phyloP scores from a whole-genome alignment of 2,113 vertebrate species.

The Gobiocypris rarus region DNA sequence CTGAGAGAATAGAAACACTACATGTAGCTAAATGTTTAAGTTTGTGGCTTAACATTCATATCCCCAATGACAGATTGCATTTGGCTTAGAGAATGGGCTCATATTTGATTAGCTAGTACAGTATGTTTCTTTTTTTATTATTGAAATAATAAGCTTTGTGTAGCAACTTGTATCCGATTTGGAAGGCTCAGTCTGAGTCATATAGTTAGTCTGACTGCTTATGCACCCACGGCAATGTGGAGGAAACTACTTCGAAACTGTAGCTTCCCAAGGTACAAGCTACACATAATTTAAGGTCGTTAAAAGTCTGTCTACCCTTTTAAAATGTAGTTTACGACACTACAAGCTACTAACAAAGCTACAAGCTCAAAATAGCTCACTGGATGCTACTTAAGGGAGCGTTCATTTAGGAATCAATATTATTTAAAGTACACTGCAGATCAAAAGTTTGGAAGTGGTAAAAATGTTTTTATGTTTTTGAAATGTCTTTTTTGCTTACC shows the following conservation, averaged over 20 bases:
- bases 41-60: not conserved
- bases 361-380: constrained; percentile 8
- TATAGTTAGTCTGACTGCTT: not conserved
- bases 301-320: not conserved
- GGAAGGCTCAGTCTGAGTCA: constrained; percentile 16
- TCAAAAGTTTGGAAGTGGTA: not conserved
- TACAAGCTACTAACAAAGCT: constrained; percentile 7
- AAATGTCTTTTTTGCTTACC: not conserved
- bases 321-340: not conserved
- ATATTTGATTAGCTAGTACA: constrained; percentile 58
- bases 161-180: constrained; percentile 38
- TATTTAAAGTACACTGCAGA: not conserved
- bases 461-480: not conserved
- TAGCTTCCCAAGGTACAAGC: not conserved
- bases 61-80: constrained; percentile 22
- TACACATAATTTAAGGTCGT: not conserved
- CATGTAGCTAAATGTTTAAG: not conserved
- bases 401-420: not conserved
- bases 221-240: not conserved
- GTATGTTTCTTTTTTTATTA: constrained; percentile 14
- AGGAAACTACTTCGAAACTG: not conserved
- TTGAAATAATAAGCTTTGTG: constrained; percentile 36
- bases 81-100: constrained; percentile 47
- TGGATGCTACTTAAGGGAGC: not conserved
- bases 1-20: not conserved